phyloP scores from a whole-genome alignment of 2,113 vertebrate genomes.

The Athene noctua region DNA sequence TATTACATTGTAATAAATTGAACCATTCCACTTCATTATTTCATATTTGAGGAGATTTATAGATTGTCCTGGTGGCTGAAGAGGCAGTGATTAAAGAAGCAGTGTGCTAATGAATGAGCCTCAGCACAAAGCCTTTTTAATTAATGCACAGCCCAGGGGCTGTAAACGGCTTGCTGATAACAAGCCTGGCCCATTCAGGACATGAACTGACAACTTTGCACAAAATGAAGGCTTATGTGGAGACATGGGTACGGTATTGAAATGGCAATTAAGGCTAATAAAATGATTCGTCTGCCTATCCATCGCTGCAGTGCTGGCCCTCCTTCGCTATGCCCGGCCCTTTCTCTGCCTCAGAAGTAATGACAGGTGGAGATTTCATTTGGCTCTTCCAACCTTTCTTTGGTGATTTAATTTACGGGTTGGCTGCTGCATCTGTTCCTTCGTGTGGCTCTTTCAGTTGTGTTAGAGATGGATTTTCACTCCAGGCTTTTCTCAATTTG shows the following conservation, averaged over 20 bases:
- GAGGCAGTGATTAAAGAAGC: slow-evolving; percentile 79
- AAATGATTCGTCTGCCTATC: background rate
- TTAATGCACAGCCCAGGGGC: slow-evolving; percentile 75
- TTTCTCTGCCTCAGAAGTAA: background rate
- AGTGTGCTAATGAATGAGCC: slow-evolving; percentile 73
- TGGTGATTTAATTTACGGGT: background rate
- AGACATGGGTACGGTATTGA: slow-evolving; percentile 37
- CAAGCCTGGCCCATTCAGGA: slow-evolving; percentile 70
- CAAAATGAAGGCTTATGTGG: slow-evolving; percentile 54
- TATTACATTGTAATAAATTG: slow-evolving; percentile 78
- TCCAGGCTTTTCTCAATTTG: background rate
- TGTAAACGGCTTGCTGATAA: slow-evolving; percentile 72
- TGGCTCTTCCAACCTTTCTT: slow-evolving; percentile 18
- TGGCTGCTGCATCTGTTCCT: background rate
- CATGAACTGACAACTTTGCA: slow-evolving; percentile 68
- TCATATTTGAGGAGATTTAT: slow-evolving; percentile 84
- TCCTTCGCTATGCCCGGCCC: background rate
- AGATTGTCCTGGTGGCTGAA: slow-evolving; percentile 80
- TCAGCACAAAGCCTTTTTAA: slow-evolving; percentile 74
- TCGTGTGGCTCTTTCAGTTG: background rate
- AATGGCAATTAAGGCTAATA: slow-evolving; percentile 66
- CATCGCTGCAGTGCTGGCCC: background rate
- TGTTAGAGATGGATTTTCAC: background rate
- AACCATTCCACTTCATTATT: slow-evolving; percentile 82
- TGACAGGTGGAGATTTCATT: background rate